Evolutionary conservation across 2,797 vertebrate genomes (phyloP), one percentile per base, ranked within the genome.

Genomic region (Sternarchorhynchus goeldii): DNA sequence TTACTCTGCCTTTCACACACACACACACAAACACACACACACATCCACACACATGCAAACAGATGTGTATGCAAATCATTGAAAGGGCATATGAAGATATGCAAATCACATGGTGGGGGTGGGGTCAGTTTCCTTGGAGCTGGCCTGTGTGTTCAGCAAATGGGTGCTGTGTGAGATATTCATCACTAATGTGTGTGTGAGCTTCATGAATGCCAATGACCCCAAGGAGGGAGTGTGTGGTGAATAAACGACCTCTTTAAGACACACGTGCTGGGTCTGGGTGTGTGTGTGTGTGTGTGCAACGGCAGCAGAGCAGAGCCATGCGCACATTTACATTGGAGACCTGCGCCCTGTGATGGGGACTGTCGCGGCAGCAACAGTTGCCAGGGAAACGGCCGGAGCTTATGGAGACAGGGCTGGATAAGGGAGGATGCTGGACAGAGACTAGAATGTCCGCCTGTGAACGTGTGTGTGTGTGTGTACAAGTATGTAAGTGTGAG

Each of bases 311-410:
- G 80, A 82, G 58, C 45, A 83, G 72, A 87, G 86, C 85, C 60
- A 84, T 79, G 82, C 76, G 87, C 85, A 71, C 70, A 84, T 92
- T 87, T 90, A 88, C 88, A 91, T 92, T 88, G 57, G 58, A 86
- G 89, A 88, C 82, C 86, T 84, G 86, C 89, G 89, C 74, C 68
- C 83, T 72, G 85, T 80, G 86, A 89, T 86, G 86, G 87, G 86
- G 85, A 88, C 90, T 89, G 90, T 90, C 83, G 89, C 91, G 91
- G 90, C 85, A 14, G 91, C 91, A 93, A 91, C 91, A 88, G 93
- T 92, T 93, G 89, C 92, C 90, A 92, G 84, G 92, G 92, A 89
- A 91, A 94, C 93, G 83, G 86, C 87, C 85, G 86, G 89, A 90
- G 90, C 87, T 87, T 87, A 85, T 83, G 85, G 81, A 74, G 12